Conservation (phyloP, 2,113 vertebrate species). For the Rostratula benghalensis region DNA sequence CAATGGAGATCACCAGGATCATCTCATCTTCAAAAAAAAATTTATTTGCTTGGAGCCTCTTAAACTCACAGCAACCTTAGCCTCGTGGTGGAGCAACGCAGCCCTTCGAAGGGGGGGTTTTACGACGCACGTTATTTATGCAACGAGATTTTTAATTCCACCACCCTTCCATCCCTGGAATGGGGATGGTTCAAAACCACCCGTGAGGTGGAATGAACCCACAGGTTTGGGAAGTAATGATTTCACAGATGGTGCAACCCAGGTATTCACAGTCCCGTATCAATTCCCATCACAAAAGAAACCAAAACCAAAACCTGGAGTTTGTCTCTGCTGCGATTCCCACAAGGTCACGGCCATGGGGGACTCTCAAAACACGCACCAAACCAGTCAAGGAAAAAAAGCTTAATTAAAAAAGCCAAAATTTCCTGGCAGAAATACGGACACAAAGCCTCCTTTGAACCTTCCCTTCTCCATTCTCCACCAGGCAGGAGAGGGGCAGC, state of each 20-base stretch:
- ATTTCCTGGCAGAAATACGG: fast-evolving
- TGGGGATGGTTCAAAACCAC: neutral
- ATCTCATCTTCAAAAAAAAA: fast-evolving
- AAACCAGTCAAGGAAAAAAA: fast-evolving
- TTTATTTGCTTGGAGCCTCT: neutral
- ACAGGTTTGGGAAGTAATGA: neutral
- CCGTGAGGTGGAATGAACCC: neutral
- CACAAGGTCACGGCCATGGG: neutral
- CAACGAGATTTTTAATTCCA: neutral
- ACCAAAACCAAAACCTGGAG: too few relatives aligned
- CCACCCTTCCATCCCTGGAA: neutral
- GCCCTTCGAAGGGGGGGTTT: neutral
- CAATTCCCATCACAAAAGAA: too few relatives aligned
- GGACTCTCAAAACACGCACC: neutral
- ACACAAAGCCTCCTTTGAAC: neutral
- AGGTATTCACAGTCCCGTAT: too few relatives aligned
- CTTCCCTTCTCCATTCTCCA: neutral
- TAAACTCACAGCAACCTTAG: too few relatives aligned
- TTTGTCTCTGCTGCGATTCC: neutral
- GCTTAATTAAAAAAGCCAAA: neutral
- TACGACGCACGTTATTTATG: neutral
- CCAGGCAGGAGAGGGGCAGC: neutral
- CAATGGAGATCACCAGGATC: neutral
- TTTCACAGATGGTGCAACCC: neutral
- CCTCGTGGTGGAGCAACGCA: neutral